Conservation (phyloP, 2,113 vertebrate species). For the Cryptomyrus ogoouensis region DNA sequence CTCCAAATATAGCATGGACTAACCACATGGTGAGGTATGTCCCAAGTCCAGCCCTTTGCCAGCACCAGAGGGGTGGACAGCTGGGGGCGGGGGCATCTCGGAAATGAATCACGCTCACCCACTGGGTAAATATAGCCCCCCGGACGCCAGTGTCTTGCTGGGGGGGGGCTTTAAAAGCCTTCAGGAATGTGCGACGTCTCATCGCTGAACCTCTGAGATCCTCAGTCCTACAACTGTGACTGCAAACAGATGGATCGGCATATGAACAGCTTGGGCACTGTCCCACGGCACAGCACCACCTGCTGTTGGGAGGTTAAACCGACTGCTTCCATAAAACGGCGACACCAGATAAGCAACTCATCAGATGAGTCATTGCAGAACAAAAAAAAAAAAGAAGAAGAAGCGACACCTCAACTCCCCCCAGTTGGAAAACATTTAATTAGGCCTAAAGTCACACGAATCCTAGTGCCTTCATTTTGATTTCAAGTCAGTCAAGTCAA, state of each 20-base stretch:
- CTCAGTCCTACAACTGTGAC: not conserved
- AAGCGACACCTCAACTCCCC: not conserved
- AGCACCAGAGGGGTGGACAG: not conserved
- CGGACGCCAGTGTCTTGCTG: constrained; percentile 31
- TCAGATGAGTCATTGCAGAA: not conserved
- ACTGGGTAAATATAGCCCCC: constrained; percentile 56
- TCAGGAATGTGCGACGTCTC: constrained; percentile 46
- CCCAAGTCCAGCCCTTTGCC: not conserved
- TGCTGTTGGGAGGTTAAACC: not conserved
- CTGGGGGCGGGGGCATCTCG: constrained; percentile 25
- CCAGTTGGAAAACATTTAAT: not conserved
- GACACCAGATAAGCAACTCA: not conserved
- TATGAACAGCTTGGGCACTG: not conserved
- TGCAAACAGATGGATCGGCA: not conserved
- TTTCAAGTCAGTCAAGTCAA: not conserved
- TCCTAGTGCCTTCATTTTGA: not conserved
- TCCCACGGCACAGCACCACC: not conserved
- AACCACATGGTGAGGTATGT: constrained; percentile 1
- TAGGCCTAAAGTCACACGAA: not conserved
- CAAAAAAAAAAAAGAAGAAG: not conserved
- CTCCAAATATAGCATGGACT: not conserved
- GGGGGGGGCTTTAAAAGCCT: constrained; percentile 39
- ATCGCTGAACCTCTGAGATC: constrained; percentile 23
- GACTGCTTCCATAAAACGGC: not conserved
- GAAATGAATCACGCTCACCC: constrained; percentile 34